phyloP scores from a whole-genome alignment of 2,797 vertebrate genomes.

The Sphaeramia orbicularis region DNA sequence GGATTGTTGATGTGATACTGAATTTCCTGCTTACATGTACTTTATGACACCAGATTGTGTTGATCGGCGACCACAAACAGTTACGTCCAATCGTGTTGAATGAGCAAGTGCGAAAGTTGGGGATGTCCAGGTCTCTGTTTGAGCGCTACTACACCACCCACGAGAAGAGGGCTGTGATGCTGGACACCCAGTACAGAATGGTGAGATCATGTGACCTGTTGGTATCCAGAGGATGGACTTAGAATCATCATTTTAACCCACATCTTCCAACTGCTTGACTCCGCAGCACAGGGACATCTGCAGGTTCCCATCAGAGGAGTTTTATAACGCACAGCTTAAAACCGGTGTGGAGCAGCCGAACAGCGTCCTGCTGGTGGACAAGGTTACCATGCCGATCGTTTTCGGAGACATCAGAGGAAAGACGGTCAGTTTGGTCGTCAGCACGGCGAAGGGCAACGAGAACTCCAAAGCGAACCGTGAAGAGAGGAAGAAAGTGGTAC shows the following conservation, averaged over 20 bases:
- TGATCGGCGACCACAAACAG: slow-evolving; percentile 95
- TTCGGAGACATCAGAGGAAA: slow-evolving; percentile 88
- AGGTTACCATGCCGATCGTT: slow-evolving; percentile 80
- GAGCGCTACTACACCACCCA: slow-evolving; percentile 84
- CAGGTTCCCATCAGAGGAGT: slow-evolving; percentile 87
- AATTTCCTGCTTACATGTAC: too few relatives aligned
- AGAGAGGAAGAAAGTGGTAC: slow-evolving; percentile 86
- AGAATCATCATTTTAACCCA: neutral
- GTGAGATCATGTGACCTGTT: slow-evolving; percentile 70
- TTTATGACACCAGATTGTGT: slow-evolving; percentile 85
- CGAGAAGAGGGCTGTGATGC: slow-evolving; percentile 76
- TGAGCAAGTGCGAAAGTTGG: slow-evolving; percentile 82
- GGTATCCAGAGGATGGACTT: neutral
- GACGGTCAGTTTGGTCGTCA: slow-evolving; percentile 86
- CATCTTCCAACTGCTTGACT: slow-evolving; percentile 5
- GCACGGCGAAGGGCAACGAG: slow-evolving; percentile 88
- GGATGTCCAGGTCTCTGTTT: slow-evolving; percentile 91
- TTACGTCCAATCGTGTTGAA: slow-evolving; percentile 88
- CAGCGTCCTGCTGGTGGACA: slow-evolving; percentile 76
- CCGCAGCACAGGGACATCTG: slow-evolving; percentile 89
- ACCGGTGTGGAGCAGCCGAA: slow-evolving; percentile 50
- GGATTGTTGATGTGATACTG: too few relatives aligned
- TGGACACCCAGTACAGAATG: slow-evolving; percentile 94
- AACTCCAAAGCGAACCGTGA: slow-evolving; percentile 89
- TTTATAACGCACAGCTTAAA: slow-evolving; percentile 80